These are phyloP conservation scores for Oncorhynchus gorbuscha DNA, from an alignment of 2,113 vertebrate species.

Conservation along the genomic window DNA sequence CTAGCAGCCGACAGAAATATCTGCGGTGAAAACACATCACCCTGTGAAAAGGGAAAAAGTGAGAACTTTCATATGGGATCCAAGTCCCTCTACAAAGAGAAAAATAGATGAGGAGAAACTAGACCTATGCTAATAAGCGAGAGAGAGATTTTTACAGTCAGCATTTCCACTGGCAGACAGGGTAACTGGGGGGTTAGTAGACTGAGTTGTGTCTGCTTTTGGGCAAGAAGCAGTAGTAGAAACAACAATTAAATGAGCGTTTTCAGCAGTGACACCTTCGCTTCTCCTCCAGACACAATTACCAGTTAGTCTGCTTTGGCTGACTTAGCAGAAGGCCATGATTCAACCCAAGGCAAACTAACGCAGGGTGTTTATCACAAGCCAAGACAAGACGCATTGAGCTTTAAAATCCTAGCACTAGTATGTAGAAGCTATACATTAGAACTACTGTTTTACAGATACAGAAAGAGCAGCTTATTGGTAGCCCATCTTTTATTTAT, in stretches of 20 bases:
- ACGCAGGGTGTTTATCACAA: not conserved
- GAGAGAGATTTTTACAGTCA: not conserved
- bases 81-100: constrained; percentile 28
- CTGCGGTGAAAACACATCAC: not conserved
- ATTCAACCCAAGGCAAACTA: not conserved
- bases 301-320: not conserved
- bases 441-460: constrained; percentile 32
- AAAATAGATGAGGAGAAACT: constrained; percentile 37
- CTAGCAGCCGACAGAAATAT: not conserved
- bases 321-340: not conserved
- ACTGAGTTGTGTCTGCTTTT: not conserved
- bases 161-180: not conserved
- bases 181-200: not conserved
- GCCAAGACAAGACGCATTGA: not conserved
- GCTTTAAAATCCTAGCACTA: not conserved
- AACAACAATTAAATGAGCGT: constrained; percentile 7
- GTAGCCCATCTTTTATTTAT: not conserved
- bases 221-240: not conserved
- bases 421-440: not conserved
- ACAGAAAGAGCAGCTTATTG: not conserved
- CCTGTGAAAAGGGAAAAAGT: not conserved
- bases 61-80: not conserved
- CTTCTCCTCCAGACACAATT: constrained; percentile 3
- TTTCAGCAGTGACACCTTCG: constrained; percentile 4
- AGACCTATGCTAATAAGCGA: constrained; percentile 8